These are phyloP conservation scores for Glyphotaelius pellucidus DNA, from an alignment of 2,888 invertebrate species.

Conservation along the genomic window DNA sequence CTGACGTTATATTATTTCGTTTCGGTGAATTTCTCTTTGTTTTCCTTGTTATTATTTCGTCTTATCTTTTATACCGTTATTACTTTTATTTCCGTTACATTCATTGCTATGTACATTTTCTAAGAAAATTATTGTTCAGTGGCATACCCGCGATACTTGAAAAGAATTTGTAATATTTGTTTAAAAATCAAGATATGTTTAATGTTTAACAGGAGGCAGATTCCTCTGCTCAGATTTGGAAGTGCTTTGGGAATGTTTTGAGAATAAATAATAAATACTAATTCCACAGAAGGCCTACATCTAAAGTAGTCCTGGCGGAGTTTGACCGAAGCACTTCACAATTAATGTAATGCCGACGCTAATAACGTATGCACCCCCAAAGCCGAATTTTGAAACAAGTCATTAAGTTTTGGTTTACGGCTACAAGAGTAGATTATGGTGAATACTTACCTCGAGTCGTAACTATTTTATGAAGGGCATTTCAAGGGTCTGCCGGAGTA, in stretches of 20 bases:
- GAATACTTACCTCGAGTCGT: slow-evolving; percentile 22
- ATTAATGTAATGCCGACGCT: not conserved
- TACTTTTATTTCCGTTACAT: not conserved
- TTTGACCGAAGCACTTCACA: not conserved
- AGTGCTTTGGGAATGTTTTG: not conserved
- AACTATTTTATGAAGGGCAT: slow-evolving; percentile 26
- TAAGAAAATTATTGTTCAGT: not conserved
- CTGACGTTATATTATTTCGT: slow-evolving; percentile 13
- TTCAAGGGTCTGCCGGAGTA: slow-evolving; percentile 2
- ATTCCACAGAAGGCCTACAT: slow-evolving; percentile 9
- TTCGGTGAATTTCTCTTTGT: not conserved
- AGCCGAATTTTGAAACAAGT: slow-evolving; percentile 20
- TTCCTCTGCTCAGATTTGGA: not conserved
- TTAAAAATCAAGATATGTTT: not conserved
- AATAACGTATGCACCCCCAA: slow-evolving; percentile 2
- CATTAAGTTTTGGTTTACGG: slow-evolving; percentile 20
- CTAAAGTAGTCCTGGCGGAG: slow-evolving; percentile 6
- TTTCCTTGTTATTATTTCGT: slow-evolving; percentile 16
- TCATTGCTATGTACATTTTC: not conserved
- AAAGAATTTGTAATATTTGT: not conserved
- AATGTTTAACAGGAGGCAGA: not conserved
- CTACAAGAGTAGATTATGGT: slow-evolving; percentile 14
- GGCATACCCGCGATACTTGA: not conserved
- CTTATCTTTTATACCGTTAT: not conserved
- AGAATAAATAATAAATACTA: not conserved